Percentiles rank a stretch among this genome's conserved stretches.
phyloP scores from a whole-genome alignment of 2,797 vertebrate genomes.

The Glyptemys insculpta region DNA sequence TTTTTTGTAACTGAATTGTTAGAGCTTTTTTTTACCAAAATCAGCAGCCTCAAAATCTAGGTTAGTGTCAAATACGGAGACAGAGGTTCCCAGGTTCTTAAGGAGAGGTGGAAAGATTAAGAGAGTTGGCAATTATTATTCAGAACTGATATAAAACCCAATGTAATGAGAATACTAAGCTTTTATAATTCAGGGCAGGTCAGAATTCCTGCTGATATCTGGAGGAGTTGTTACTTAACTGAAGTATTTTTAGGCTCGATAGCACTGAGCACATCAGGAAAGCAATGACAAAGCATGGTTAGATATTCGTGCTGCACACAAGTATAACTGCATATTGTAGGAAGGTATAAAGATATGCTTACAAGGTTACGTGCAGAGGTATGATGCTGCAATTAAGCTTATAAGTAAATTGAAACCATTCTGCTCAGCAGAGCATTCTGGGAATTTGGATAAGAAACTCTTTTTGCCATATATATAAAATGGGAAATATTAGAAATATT shows the following conservation, averaged over 20 bases:
- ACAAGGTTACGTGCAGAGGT: neutral
- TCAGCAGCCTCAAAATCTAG: neutral
- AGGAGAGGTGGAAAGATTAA: neutral
- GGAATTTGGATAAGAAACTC: neutral
- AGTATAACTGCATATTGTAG: constrained; percentile 16
- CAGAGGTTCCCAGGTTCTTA: neutral
- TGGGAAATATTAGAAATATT: neutral
- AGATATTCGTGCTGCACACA: constrained; percentile 1
- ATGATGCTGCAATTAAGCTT: constrained; percentile 9
- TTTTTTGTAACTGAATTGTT: neutral
- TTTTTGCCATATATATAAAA: neutral
- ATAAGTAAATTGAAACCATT: neutral
- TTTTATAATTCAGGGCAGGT: neutral
- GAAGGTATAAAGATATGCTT: neutral
- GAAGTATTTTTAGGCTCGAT: neutral
- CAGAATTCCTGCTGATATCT: neutral
- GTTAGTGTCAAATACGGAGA: neutral
- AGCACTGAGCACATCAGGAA: neutral
- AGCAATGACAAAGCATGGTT: neutral
- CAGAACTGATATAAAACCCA: neutral
- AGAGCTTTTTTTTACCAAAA: neutral
- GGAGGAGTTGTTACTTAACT: neutral
- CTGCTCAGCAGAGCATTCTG: constrained; percentile 25
- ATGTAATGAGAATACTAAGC: neutral
- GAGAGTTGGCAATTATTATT: neutral